A percentile compares a stretch with the other conserved stretches of the same genome.
phyloP scores from a whole-genome alignment of 2,113 vertebrate species.

The Synodontis membranacea region DNA sequence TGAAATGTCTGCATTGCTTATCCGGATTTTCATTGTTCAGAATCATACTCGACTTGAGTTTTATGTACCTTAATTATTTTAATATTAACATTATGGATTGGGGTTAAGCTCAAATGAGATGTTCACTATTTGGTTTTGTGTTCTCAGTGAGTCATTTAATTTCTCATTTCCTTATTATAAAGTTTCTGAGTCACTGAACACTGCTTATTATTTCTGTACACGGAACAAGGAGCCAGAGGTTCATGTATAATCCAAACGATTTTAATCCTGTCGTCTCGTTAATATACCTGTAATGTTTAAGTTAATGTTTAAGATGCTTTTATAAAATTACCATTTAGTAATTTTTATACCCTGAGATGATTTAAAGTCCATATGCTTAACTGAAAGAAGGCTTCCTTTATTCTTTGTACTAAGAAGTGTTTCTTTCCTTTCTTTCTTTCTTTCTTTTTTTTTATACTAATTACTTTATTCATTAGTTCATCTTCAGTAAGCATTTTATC shows the following conservation, averaged over 20 bases:
- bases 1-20: neutral
- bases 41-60: neutral
- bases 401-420: too few relatives aligned
- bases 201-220: slow-evolving; percentile 30
- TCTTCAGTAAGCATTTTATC: neutral
- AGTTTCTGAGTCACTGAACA: slow-evolving; percentile 42
- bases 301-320: neutral
- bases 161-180: slow-evolving; percentile 15
- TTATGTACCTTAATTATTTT: slow-evolving; percentile 27
- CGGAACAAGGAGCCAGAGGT: slow-evolving; percentile 37
- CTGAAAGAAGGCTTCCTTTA: too few relatives aligned
- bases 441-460: too few relatives aligned
- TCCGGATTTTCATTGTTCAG: slow-evolving; percentile 5
- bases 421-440: too few relatives aligned
- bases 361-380: too few relatives aligned
- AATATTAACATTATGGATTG: slow-evolving; percentile 38
- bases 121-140: slow-evolving; percentile 33
- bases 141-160: slow-evolving; percentile 14
- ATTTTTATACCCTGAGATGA: neutral
- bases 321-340: neutral
- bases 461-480: neutral
- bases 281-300: neutral
- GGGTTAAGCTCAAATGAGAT: slow-evolving; percentile 30
- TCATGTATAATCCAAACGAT: slow-evolving; percentile 14
- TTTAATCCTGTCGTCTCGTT: slow-evolving; percentile 20